These are phyloP conservation scores for Mythimna vitellina DNA, from an alignment of 2,888 invertebrate species.

Conservation along the genomic window DNA sequence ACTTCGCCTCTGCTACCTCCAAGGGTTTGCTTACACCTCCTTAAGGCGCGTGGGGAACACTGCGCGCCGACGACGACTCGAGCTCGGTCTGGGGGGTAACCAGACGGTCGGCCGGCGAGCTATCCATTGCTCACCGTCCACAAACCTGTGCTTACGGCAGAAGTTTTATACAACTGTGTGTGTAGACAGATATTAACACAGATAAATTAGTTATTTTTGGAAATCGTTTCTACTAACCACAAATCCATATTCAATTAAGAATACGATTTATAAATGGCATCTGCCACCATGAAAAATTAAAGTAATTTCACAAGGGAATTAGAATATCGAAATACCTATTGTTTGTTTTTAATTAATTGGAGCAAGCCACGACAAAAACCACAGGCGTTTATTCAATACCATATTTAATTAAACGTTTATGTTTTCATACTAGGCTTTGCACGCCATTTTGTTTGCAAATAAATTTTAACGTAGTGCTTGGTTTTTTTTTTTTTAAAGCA, in stretches of 20 bases:
- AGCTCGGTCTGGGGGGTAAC: no score
- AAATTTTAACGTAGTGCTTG: neutral
- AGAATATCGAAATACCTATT: constrained; percentile 43
- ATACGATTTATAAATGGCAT: constrained; percentile 23
- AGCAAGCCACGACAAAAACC: constrained; percentile 26
- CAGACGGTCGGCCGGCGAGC: no score
- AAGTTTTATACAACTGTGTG: neutral
- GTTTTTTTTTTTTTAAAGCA: neutral
- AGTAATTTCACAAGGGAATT: constrained; percentile 41
- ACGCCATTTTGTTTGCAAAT: constrained; percentile 2
- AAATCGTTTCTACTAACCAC: constrained; percentile 6
- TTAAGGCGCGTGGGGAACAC: no score
- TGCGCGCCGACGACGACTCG: no score
- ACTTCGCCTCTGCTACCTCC: no score
- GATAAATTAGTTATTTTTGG: neutral
- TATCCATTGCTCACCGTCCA: no score
- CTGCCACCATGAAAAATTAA: constrained; percentile 37
- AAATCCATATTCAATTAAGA: constrained; percentile 42
- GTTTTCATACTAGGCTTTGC: neutral
- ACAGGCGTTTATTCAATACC: constrained; percentile 27
- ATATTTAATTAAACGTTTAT: constrained; percentile 27
- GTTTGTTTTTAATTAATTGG: constrained; percentile 55
- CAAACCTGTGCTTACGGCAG: no score
- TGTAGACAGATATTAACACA: no score
- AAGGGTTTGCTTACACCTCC: no score